These are phyloP conservation scores for Pterocles orientalis DNA, from an alignment of 2,113 vertebrate genomes.

Conservation along the genomic window DNA sequence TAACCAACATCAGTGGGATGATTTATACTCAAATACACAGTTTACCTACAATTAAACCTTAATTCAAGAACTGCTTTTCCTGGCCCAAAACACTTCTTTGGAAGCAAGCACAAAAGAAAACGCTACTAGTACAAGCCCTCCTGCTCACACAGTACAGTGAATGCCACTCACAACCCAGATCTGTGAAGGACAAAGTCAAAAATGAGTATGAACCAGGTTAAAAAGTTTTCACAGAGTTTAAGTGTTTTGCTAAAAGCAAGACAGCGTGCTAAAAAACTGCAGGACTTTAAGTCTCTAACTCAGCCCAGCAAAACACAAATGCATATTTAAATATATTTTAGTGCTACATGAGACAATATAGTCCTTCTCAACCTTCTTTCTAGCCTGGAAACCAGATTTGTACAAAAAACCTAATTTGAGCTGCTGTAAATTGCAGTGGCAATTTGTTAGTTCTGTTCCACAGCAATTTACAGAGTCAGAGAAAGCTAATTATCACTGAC, in stretches of 20 bases:
- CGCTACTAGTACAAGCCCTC: background rate
- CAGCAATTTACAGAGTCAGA: background rate
- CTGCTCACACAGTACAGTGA: background rate
- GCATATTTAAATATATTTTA: background rate
- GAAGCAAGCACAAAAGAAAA: background rate
- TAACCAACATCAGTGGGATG: background rate
- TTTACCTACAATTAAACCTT: background rate
- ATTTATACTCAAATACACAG: background rate
- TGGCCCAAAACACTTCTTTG: background rate
- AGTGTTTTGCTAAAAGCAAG: background rate
- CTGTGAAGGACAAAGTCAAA: background rate
- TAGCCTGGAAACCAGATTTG: background rate
- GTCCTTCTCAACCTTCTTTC: background rate
- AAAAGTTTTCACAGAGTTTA: background rate
- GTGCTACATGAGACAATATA: background rate
- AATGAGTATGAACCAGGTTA: background rate
- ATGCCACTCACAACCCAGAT: background rate
- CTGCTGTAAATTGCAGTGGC: background rate
- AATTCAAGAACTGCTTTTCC: background rate
- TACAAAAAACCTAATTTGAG: background rate
- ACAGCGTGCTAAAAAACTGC: fast-evolving
- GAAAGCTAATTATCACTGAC: background rate
- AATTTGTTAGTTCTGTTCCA: background rate
- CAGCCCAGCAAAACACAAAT: background rate
- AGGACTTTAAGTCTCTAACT: background rate